Base-by-base conservation (phyloP, 2,888 invertebrate species). In the Xiphydria camelus region DNA sequence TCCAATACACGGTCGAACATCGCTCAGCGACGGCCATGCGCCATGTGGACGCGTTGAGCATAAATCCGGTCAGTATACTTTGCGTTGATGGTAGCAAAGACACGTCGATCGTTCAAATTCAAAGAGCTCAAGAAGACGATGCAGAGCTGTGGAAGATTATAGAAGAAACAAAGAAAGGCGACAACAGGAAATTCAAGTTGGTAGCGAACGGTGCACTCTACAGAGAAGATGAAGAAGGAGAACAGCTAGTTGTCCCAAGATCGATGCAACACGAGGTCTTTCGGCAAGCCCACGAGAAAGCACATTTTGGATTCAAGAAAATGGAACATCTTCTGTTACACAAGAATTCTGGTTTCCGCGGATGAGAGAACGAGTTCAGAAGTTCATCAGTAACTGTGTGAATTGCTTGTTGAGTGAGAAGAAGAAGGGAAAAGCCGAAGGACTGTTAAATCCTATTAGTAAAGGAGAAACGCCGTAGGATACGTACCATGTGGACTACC, bases 401-500 rank as follows among this genome's bases (percentile, higher is more conserved):
- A 20, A 47, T 1, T 66, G 68, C 38, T 59, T 68, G 19, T 43
- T 68, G 20, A 49, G 50, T 2, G 57, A 57, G 17, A 44, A 39
- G n/a, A 68, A 67, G 47, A 26, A 34, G 18, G 64, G 67, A 4
- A 67, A 62, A 44, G 44, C 51, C 25, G 66, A 66, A 53, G 61
- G 64, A 18, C 52, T 49, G n/a, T 37, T 68, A n/a, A 41, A 60
- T 37, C 51, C 59, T 0, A 53, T 68, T 4, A 45, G 54, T 2
- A 71, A 71, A 47, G 64, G 60, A 7, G 58, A 57, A 4, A 18
- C 21, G 2, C 70, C 68, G 7, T 42, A 68, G 5, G 34, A 61
- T 12, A 66, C 64, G 0, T 61, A 60, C 22, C 72, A 71, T 42
- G 39, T 64, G 4, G 70, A 72, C 44, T 63, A 70, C 48, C 37